Base-by-base conservation (phyloP, 2,113 vertebrate species). In the Perca flavescens region DNA sequence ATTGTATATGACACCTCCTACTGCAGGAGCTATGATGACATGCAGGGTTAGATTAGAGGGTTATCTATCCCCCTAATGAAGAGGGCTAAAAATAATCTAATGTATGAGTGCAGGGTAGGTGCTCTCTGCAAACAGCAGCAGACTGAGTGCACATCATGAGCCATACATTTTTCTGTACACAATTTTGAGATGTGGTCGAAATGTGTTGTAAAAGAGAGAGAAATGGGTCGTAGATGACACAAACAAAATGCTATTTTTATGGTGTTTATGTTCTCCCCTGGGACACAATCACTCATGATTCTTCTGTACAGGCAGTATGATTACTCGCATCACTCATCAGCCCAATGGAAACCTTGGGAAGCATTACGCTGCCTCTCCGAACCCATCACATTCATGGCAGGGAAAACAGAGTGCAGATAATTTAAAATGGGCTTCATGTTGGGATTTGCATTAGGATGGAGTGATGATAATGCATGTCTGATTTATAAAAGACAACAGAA, bases 271-370 rank as follows among this genome's bases (percentile, higher is more conserved):
- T 75, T 66, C 49, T 25, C 28, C 68, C 75, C 76, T 60, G 10
- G 1, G 83, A 76, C 82, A 87, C 72, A 84, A 88, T 89, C 71
- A 81, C 36, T 89, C 76, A 85, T 84, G 77, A 88, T 89, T 84
- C 82, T 70, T 84, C 71, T 76, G 70, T n/a, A 80, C 77, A 70
- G 68, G 56, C 87, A 50, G 62, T 60, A 68, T 81, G 71, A 93
- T 91, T 90, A 83, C 85, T 75, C 36, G 25, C 86, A 89, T 92
- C 88, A 81, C 75, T 90, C 88, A 79, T 88, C 82, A 66, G 50
- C 57, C 43, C 77, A 64, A 82, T 84, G 90, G 80, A 93, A 91
- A 88, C 79, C 79, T 61, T 61, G 63, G 84, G 90, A 92, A 85
- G 73, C 84, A 87, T 91, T 86, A 75, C 11, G 2, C 63, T 57